A percentile compares a stretch with the other conserved stretches of the same genome.
Evolutionary conservation across 2,113 vertebrate genomes (phyloP).

Genomic region (Thinocorus orbignyianus): DNA sequence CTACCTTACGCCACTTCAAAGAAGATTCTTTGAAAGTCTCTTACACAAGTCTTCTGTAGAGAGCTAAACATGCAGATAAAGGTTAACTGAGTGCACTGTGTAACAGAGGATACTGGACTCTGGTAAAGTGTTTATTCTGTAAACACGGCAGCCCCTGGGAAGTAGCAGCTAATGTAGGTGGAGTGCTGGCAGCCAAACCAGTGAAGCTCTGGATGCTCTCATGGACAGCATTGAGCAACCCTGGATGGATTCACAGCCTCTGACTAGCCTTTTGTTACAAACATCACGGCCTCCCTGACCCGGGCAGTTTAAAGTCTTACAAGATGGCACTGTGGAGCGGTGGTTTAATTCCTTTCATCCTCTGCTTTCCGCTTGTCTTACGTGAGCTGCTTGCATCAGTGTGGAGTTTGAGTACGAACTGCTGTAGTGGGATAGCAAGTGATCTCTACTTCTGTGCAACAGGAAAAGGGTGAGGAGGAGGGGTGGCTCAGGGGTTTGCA

Average conservation of each 20-base stretch:
- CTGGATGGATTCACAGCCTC: not conserved
- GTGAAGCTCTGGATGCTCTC: not conserved
- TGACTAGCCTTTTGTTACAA: not conserved
- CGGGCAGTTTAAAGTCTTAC: not conserved
- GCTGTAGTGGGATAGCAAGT: not conserved
- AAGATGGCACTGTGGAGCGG: not conserved
- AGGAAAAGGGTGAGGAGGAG: not conserved
- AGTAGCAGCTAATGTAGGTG: not conserved
- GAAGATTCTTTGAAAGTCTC: not conserved
- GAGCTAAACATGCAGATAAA: not conserved
- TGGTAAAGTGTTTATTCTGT: not conserved
- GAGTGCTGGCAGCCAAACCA: not conserved
- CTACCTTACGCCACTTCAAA: slow-evolving; percentile 1
- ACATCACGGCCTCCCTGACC: not conserved
- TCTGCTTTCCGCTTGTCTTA: not conserved
- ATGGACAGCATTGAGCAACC: accelerated
- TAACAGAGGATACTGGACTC: not conserved
- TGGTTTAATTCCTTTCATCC: not conserved
- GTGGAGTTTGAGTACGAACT: not conserved
- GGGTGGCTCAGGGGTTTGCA: not conserved
- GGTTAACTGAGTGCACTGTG: not conserved
- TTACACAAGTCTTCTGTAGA: not conserved
- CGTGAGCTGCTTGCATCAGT: accelerated
- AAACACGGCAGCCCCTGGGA: not conserved
- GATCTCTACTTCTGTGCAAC: not conserved